Percentiles rank a stretch among this genome's conserved stretches.
These are phyloP conservation scores for Perdix hodgsoniae DNA, from an alignment of 2,797 vertebrate species.

Conservation along the genomic window DNA sequence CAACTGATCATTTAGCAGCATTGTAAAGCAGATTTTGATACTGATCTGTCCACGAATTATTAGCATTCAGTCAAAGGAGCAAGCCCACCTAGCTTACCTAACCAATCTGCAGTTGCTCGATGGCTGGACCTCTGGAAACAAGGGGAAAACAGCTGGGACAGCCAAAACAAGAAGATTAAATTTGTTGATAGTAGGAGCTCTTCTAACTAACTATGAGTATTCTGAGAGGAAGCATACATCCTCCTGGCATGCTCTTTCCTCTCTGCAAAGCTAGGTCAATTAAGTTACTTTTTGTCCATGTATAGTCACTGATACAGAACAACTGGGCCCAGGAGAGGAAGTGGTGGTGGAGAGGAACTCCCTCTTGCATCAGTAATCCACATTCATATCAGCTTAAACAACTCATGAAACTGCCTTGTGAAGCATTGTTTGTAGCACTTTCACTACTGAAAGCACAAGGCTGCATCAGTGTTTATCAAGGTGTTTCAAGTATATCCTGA, in stretches of 20 bases:
- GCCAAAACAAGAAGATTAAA: background rate
- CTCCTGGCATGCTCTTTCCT: background rate
- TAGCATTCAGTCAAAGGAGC: background rate
- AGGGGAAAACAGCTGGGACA: background rate
- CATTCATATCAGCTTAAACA: background rate
- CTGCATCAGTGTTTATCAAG: background rate
- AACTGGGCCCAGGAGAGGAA: background rate
- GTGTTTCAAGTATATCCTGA: background rate
- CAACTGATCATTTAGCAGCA: background rate
- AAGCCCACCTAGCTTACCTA: background rate
- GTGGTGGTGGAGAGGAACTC: background rate
- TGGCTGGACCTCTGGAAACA: background rate
- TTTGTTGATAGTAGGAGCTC: background rate
- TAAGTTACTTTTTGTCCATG: background rate
- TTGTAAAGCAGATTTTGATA: background rate
- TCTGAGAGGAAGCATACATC: background rate
- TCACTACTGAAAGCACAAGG: background rate
- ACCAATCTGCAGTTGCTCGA: background rate
- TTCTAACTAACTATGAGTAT: background rate
- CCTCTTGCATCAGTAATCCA: background rate
- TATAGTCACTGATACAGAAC: background rate
- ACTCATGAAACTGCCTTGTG: background rate
- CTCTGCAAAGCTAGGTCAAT: background rate
- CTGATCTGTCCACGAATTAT: background rate
- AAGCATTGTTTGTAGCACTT: background rate